Percentiles rank a stretch among this genome's conserved stretches.
Evolutionary conservation across 2,113 vertebrate genomes (phyloP).

Genomic region (Scortum barcoo): DNA sequence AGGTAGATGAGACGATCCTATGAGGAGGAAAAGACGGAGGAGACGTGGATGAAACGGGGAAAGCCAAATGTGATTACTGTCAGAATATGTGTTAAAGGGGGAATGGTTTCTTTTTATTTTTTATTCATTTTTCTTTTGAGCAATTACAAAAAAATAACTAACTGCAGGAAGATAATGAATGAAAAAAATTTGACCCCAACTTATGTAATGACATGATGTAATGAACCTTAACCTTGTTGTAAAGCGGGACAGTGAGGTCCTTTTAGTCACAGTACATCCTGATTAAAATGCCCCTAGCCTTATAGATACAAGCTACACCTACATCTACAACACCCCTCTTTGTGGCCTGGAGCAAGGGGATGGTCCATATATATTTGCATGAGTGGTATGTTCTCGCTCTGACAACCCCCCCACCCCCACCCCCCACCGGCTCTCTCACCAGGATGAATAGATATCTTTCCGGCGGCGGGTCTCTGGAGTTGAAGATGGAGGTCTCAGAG

Average conservation of each 20-base stretch:
- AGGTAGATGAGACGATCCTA: conserved; percentile 89
- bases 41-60: not conserved
- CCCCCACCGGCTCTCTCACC: too few relatives aligned
- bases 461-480: conserved; percentile 79
- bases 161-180: not conserved
- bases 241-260: too few relatives aligned
- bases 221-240: not conserved
- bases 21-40: not conserved
- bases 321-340: not conserved
- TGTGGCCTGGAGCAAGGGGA: not conserved
- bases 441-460: conserved; percentile 90
- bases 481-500: conserved; percentile 85
- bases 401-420: not conserved
- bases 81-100: not conserved
- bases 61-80: not conserved
- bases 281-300: not conserved
- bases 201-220: not conserved
- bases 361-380: not conserved
- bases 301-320: not conserved
- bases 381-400: not conserved
- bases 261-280: not conserved
- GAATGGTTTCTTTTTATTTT: not conserved
- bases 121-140: not conserved
- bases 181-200: not conserved
- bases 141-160: not conserved